Evolutionary conservation across 2,888 invertebrate species (phyloP).

Genomic region (Biston stratarius): DNA sequence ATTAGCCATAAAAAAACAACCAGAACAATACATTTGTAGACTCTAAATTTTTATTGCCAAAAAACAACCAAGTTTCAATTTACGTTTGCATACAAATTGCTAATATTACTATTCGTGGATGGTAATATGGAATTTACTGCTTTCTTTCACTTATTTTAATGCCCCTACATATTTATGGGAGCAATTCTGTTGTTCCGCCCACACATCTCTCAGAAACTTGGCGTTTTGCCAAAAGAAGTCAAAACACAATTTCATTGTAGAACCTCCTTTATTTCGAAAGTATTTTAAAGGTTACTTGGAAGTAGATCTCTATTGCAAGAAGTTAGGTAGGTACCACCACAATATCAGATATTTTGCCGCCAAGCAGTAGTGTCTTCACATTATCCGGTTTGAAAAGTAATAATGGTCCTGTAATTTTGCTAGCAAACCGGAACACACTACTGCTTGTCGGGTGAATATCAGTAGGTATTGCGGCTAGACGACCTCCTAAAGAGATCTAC

Average conservation of each 20-base stretch:
- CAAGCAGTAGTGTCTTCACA: no score
- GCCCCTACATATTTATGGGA: not conserved
- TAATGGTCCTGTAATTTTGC: no score
- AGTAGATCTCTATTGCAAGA: not conserved
- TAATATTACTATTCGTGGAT: conserved; percentile 1
- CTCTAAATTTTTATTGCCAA: conserved; percentile 1
- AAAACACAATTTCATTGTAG: not conserved
- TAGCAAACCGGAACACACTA: no score
- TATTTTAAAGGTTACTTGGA: not conserved
- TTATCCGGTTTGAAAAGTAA: no score
- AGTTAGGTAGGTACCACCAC: not conserved
- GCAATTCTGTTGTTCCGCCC: not conserved
- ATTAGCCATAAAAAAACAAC: conserved; percentile 1
- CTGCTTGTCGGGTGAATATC: no score
- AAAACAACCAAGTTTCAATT: conserved; percentile 7
- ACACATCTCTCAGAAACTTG: not conserved
- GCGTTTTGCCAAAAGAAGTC: conserved; percentile 1
- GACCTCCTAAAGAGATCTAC: no score
- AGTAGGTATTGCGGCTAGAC: no score
- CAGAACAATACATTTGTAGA: not conserved
- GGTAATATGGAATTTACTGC: conserved; percentile 2
- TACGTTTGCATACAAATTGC: conserved; percentile 20
- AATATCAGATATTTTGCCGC: no score
- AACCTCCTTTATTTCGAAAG: not conserved
- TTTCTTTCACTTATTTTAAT: conserved; percentile 19